Conservation (phyloP, 2,797 vertebrate genomes). For the Xenops minutus region DNA sequence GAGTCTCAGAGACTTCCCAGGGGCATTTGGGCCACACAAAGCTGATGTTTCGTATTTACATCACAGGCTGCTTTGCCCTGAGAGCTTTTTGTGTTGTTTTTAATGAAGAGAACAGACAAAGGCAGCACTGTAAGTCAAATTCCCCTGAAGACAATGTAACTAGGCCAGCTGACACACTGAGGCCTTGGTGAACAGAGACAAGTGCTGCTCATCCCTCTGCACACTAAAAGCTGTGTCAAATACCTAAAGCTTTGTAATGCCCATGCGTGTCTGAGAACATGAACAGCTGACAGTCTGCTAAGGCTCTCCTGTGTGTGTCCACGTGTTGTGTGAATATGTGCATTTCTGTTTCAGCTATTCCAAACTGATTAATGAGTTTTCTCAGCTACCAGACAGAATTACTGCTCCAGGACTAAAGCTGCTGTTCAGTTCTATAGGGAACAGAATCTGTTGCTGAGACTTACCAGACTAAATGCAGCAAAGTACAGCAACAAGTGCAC, state of each 20-base stretch:
- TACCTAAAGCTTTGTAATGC: not conserved
- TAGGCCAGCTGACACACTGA: conserved; percentile 6
- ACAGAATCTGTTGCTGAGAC: not conserved
- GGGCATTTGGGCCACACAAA: not conserved
- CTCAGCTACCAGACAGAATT: not conserved
- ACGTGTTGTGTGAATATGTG: too few species aligned
- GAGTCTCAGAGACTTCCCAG: not conserved
- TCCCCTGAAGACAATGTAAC: conserved; percentile 42
- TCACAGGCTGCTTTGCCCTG: not conserved
- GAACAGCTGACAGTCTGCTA: not conserved
- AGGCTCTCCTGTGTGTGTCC: not conserved
- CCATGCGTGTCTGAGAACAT: not conserved
- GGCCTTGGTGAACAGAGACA: not conserved
- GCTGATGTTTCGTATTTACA: not conserved
- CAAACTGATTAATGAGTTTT: not conserved
- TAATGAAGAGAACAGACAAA: conserved; percentile 48
- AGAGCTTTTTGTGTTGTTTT: not conserved
- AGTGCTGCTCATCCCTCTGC: not conserved
- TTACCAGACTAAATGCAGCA: not conserved
- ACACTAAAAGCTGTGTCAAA: not conserved
- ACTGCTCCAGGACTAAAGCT: not conserved
- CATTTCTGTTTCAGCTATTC: not conserved
- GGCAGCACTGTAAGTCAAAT: conserved; percentile 29
- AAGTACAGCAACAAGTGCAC: not conserved
- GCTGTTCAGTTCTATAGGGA: not conserved